phyloP scores from a whole-genome alignment of 2,797 vertebrate species.

The Austrolebias charrua region DNA sequence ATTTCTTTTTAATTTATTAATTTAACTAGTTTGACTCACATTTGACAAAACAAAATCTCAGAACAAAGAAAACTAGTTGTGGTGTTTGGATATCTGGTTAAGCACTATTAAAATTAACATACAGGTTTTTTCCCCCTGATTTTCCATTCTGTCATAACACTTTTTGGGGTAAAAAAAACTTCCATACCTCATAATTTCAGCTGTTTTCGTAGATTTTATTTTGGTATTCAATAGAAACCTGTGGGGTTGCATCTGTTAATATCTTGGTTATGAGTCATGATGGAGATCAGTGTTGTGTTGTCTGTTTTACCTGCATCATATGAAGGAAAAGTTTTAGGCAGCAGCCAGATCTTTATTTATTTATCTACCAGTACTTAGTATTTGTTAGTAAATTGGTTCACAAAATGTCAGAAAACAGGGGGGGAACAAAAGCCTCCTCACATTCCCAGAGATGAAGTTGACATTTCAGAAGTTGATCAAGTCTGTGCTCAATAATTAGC shows the following conservation, averaged over 20 bases:
- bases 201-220: neutral
- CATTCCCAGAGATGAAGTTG: conserved; percentile 6
- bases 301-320: neutral
- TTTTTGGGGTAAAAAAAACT: too few relatives aligned
- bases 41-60: neutral
- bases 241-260: neutral
- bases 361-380: neutral
- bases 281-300: neutral
- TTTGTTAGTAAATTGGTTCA: conserved; percentile 5
- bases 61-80: too few relatives aligned
- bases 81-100: too few relatives aligned
- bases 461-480: conserved; percentile 5
- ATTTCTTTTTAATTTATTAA: neutral
- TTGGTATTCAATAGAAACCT: neutral
- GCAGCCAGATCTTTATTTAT: neutral
- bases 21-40: neutral
- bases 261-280: neutral
- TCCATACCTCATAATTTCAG: neutral
- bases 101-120: too few relatives aligned
- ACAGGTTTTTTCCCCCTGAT: too few relatives aligned
- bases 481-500: conserved; percentile 1
- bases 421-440: neutral
- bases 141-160: too few relatives aligned
- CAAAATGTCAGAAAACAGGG: conserved; percentile 9
- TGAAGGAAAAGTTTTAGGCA: conserved; percentile 2